Conservation (phyloP, 2,888 invertebrate genomes). For the Loripinus fragilis region DNA sequence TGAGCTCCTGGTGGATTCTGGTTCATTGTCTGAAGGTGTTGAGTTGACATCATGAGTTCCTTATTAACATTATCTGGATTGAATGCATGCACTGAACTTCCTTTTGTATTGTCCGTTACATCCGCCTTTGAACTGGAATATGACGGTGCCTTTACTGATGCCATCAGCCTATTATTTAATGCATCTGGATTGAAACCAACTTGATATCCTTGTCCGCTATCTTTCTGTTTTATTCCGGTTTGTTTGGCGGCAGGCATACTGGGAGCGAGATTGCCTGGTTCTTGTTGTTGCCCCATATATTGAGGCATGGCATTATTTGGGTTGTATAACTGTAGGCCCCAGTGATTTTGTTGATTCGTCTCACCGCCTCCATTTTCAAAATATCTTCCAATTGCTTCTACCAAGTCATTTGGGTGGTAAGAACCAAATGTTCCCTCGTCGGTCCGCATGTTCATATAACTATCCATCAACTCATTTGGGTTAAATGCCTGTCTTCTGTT, state of each 20-base stretch:
- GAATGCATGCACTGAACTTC: conserved; percentile 20
- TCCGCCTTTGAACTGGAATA: background rate
- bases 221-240: background rate
- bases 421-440: conserved; percentile 54
- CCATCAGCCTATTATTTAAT: conserved; percentile 43
- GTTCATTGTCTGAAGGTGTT: background rate
- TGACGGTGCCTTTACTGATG: conserved; percentile 13
- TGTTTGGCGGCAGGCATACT: background rate
- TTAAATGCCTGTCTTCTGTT: conserved; percentile 40
- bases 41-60: conserved; percentile 27
- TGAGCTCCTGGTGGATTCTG: background rate
- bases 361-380: conserved; percentile 35
- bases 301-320: conserved; percentile 50
- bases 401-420: conserved; percentile 56
- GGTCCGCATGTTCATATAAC: conserved; percentile 56
- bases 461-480: conserved; percentile 54
- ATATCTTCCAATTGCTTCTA: conserved; percentile 40
- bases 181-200: conserved; percentile 43
- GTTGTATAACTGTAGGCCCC: conserved; percentile 50
- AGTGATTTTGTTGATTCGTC: conserved; percentile 17
- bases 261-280: conserved; percentile 40
- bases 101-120: background rate
- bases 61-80: conserved; percentile 41
- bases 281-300: conserved; percentile 32
- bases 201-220: background rate